A percentile compares a stretch with the other conserved stretches of the same genome.
Conservation (phyloP, 2,888 invertebrate species). For the Brachyptera risi region DNA sequence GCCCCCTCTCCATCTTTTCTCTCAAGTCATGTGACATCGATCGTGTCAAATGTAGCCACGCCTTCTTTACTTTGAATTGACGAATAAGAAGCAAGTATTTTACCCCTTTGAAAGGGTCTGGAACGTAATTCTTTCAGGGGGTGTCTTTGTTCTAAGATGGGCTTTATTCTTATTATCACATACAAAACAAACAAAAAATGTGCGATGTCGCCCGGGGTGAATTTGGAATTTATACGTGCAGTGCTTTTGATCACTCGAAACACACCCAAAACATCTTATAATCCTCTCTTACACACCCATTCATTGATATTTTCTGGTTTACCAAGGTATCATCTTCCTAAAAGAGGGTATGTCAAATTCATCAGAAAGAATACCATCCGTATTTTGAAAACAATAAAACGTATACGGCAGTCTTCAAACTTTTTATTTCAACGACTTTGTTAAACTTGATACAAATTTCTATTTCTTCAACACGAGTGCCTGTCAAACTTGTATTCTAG, state of each 20-base stretch:
- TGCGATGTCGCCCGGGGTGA: neutral
- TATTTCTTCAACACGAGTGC: too few species aligned
- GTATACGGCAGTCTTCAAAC: too few species aligned
- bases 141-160: slow-evolving; percentile 21
- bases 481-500: too few species aligned
- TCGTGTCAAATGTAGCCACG: slow-evolving; percentile 20
- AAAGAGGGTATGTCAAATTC: too few species aligned
- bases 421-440: too few species aligned
- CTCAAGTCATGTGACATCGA: slow-evolving; percentile 22
- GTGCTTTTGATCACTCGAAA: slow-evolving; percentile 9
- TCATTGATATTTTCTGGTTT: too few species aligned
- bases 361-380: too few species aligned
- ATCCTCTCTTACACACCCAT: too few species aligned
- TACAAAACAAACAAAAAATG: neutral
- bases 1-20: slow-evolving; percentile 14
- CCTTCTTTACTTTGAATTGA: slow-evolving; percentile 19
- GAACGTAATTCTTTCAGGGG: slow-evolving; percentile 16
- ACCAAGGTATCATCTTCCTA: too few species aligned
- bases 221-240: slow-evolving; percentile 16
- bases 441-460: too few species aligned
- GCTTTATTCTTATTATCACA: slow-evolving; percentile 16
- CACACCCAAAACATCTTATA: neutral
- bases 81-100: slow-evolving; percentile 21
- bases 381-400: too few species aligned
- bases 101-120: slow-evolving; percentile 17